Evolutionary conservation across 2,113 vertebrate species (phyloP).

Genomic region (Numenius arquata): DNA sequence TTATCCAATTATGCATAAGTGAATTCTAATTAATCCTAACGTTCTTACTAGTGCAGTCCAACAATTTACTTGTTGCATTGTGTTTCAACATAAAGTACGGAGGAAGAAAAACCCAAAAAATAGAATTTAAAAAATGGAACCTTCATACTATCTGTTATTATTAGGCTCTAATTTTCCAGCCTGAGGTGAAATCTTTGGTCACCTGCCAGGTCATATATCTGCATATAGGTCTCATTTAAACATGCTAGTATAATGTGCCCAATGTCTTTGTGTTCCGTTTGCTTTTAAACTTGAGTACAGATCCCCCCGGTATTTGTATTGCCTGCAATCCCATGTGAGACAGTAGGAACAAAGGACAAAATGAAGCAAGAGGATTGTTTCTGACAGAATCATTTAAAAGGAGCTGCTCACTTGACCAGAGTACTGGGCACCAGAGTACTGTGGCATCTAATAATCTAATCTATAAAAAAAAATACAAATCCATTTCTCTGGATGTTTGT

Average conservation of each 20-base stretch:
- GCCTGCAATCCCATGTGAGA: neutral
- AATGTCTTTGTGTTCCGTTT: neutral
- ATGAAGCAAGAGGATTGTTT: neutral
- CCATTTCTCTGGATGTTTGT: neutral
- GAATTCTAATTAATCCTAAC: neutral
- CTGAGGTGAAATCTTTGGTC: neutral
- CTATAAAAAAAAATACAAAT: neutral
- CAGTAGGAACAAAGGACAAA: slow-evolving; percentile 1
- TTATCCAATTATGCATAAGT: neutral
- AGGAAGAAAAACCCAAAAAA: neutral
- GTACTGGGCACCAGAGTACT: neutral
- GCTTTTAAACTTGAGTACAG: slow-evolving; percentile 7
- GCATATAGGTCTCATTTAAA: neutral
- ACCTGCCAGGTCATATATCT: neutral
- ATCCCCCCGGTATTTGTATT: neutral
- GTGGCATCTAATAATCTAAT: neutral
- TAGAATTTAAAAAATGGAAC: neutral
- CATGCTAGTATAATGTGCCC: neutral
- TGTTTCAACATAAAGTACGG: neutral
- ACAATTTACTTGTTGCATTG: neutral
- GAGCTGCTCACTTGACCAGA: neutral
- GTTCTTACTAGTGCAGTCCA: neutral
- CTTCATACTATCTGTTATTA: neutral
- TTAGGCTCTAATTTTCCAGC: neutral
- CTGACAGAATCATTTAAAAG: neutral